Evolutionary conservation across 1,140 invertebrate species (phyloP).

Genomic region (Trichonephila clavata): DNA sequence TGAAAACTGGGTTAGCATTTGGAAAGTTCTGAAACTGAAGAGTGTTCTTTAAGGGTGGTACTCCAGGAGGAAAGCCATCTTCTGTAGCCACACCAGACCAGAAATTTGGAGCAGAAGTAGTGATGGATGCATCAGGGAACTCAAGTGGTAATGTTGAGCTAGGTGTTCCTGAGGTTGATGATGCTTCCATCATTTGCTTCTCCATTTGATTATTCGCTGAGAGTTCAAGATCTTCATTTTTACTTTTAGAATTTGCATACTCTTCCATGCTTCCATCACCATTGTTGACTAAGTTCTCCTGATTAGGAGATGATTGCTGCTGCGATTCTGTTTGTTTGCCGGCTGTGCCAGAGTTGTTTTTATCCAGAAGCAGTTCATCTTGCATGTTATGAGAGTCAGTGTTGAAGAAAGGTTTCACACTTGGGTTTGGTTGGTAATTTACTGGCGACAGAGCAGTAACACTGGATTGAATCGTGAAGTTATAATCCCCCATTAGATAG

Average conservation of each 20-base stretch:
- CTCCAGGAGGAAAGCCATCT: constrained; percentile 82
- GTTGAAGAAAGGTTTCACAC: constrained; percentile 80
- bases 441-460: constrained; percentile 81
- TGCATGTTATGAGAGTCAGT: constrained; percentile 83
- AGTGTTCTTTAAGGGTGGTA: constrained; percentile 81
- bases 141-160: constrained; percentile 78
- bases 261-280: constrained; percentile 77
- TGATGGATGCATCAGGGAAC: constrained; percentile 78
- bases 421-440: constrained; percentile 80
- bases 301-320: constrained; percentile 44
- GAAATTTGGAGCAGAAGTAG: constrained; percentile 80
- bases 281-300: constrained; percentile 78
- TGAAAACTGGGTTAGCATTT: constrained; percentile 80
- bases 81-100: constrained; percentile 81
- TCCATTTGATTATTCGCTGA: constrained; percentile 65
- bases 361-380: constrained; percentile 83
- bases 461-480: constrained; percentile 80
- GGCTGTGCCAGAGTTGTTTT: constrained; percentile 29
- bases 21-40: constrained; percentile 83
- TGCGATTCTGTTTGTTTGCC: constrained; percentile 74
- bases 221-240: constrained; percentile 78
- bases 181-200: constrained; percentile 63
- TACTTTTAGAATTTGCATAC: constrained; percentile 76
- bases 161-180: constrained; percentile 68
- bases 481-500: constrained; percentile 83